Evolutionary conservation across 2,113 vertebrate genomes (phyloP).

Genomic region (Prunella himalayana): DNA sequence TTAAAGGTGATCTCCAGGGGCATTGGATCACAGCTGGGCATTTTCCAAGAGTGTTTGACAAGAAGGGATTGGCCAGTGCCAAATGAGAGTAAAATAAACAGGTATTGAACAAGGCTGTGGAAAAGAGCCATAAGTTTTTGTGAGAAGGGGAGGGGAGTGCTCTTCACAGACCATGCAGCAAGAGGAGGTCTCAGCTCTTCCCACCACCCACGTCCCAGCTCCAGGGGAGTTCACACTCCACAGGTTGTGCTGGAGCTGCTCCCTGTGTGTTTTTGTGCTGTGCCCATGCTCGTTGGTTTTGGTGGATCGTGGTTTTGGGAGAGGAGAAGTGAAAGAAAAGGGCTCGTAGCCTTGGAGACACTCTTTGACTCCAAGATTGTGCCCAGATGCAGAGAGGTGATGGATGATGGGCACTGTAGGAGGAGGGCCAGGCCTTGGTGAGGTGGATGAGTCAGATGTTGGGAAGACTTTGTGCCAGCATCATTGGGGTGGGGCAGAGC

Average conservation of each 20-base stretch:
- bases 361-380: not conserved
- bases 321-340: not conserved
- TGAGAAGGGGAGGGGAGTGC: not conserved
- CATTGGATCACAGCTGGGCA: not conserved
- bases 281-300: rapidly evolving
- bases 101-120: not conserved
- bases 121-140: not conserved
- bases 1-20: not conserved
- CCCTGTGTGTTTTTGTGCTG: not conserved
- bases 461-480: not conserved
- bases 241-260: not conserved
- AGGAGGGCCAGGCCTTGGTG: not conserved
- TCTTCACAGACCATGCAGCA: not conserved
- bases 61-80: not conserved
- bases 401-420: not conserved
- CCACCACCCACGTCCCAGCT: not conserved
- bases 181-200: not conserved
- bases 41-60: not conserved
- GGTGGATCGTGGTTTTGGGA: not conserved
- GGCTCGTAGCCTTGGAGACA: not conserved
- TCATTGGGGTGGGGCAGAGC: not conserved
- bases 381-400: not conserved
- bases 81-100: not conserved
- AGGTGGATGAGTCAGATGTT: not conserved
- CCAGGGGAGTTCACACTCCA: rapidly evolving